Evolutionary conservation across 2,113 vertebrate genomes (phyloP).

Genomic region (Austrofundulus limnaeus): DNA sequence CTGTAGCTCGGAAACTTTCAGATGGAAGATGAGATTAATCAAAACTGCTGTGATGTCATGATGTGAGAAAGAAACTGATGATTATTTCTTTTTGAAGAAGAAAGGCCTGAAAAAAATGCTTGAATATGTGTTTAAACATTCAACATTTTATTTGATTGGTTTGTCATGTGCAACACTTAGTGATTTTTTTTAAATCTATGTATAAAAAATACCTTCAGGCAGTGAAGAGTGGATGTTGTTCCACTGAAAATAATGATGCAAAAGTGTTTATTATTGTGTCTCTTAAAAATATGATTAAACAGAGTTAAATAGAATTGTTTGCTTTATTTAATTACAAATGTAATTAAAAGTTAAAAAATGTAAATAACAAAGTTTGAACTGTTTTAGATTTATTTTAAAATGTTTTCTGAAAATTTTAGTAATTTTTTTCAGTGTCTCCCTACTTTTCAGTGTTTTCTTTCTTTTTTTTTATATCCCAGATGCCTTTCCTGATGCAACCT

Average conservation of each 20-base stretch:
- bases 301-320: too few relatives aligned
- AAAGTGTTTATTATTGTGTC: background rate
- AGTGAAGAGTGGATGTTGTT: slow-evolving; percentile 3
- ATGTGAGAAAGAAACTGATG: slow-evolving; percentile 2
- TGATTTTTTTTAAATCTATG: background rate
- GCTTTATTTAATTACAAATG: too few relatives aligned
- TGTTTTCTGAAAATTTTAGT: too few relatives aligned
- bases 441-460: too few relatives aligned
- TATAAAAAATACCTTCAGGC: background rate
- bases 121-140: background rate
- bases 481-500: too few relatives aligned
- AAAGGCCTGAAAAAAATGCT: background rate
- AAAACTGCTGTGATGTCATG: too few relatives aligned
- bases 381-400: too few relatives aligned
- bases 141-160: slow-evolving; percentile 29
- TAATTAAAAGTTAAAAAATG: too few relatives aligned
- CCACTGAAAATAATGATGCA: background rate
- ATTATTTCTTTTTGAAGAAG: background rate
- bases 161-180: background rate
- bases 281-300: too few relatives aligned
- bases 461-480: too few relatives aligned
- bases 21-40: background rate
- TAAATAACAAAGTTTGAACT: too few relatives aligned
- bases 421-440: too few relatives aligned
- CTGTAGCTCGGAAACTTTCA: slow-evolving; percentile 3